Evolutionary conservation across 2,888 invertebrate species (phyloP).

Genomic region (Lamproptera curius): DNA sequence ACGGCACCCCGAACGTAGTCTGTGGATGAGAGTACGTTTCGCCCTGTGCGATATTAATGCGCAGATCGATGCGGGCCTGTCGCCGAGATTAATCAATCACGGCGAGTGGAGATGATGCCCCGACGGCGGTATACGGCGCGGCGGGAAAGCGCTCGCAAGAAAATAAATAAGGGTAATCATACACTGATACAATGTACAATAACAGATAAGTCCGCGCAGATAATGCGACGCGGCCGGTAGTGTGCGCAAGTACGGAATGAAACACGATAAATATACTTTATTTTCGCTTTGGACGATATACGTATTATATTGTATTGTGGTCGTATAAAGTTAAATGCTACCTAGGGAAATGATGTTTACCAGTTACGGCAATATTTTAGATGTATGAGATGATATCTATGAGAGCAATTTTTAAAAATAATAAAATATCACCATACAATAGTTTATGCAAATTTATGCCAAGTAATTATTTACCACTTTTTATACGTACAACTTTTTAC

Average conservation of each 20-base stretch:
- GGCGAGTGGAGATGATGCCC: constrained; percentile 16
- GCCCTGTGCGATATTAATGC: constrained; percentile 3
- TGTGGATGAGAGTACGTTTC: constrained; percentile 20
- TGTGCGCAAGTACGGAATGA: not conserved
- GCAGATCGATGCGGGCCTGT: constrained; percentile 25
- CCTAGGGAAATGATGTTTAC: too few species aligned
- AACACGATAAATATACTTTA: not conserved
- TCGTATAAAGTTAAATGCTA: too few species aligned
- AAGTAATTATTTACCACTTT: too few species aligned
- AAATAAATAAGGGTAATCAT: constrained; percentile 21
- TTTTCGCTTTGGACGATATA: not conserved
- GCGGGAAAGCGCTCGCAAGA: constrained; percentile 14
- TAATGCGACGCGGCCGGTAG: not conserved
- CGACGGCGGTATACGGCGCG: constrained; percentile 8
- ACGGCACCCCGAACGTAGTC: not conserved
- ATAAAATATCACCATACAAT: too few species aligned
- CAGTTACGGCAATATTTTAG: too few species aligned
- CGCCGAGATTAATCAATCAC: constrained; percentile 29
- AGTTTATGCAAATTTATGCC: too few species aligned
- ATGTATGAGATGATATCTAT: too few species aligned
- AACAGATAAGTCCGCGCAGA: constrained; percentile 4
- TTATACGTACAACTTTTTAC: too few species aligned
- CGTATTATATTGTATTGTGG: too few species aligned
- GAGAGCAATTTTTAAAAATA: too few species aligned
- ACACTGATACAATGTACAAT: constrained; percentile 4